Percentiles rank a stretch among this genome's conserved stretches.
Evolutionary conservation across 2,113 vertebrate species (phyloP).

Genomic region (Todiramphus chloris): DNA sequence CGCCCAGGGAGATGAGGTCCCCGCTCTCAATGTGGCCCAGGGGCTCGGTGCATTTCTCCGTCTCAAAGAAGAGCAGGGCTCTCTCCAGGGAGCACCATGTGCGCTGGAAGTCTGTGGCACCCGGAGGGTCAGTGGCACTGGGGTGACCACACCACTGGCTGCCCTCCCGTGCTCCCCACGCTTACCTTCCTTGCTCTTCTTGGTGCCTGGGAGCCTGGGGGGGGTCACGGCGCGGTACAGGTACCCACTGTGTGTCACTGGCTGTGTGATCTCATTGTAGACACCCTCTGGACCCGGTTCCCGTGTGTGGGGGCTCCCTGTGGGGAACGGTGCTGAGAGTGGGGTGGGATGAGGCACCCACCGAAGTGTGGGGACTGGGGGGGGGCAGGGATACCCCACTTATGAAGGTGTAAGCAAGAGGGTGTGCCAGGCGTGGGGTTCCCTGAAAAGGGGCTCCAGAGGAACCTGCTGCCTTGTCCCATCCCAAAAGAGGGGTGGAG

Average conservation of each 20-base stretch:
- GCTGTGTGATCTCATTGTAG: conserved; percentile 93
- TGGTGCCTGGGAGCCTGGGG: conserved; percentile 74
- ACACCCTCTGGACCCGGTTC: conserved; percentile 58
- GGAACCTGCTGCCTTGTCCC: accelerated
- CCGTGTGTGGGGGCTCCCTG: not conserved
- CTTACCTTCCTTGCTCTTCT: conserved; percentile 84
- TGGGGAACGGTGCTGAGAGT: accelerated
- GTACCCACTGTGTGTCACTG: conserved; percentile 84
- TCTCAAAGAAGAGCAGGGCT: conserved; percentile 82
- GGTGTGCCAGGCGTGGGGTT: not conserved
- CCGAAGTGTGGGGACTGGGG: accelerated
- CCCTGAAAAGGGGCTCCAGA: not conserved
- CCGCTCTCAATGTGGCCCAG: conserved; percentile 75
- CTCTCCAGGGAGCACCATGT: conserved; percentile 87
- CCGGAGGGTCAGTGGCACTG: accelerated
- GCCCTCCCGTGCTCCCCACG: accelerated
- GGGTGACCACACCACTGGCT: not conserved
- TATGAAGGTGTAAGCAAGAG: not conserved
- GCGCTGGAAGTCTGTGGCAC: conserved; percentile 82
- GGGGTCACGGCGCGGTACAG: conserved; percentile 80
- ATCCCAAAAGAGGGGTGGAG: not conserved
- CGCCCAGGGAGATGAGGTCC: conserved; percentile 84
- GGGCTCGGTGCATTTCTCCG: conserved; percentile 77
- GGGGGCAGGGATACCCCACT: not conserved
- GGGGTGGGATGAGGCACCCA: not conserved